Conservation (phyloP, 2,113 vertebrate genomes). For the Aythya baeri region DNA sequence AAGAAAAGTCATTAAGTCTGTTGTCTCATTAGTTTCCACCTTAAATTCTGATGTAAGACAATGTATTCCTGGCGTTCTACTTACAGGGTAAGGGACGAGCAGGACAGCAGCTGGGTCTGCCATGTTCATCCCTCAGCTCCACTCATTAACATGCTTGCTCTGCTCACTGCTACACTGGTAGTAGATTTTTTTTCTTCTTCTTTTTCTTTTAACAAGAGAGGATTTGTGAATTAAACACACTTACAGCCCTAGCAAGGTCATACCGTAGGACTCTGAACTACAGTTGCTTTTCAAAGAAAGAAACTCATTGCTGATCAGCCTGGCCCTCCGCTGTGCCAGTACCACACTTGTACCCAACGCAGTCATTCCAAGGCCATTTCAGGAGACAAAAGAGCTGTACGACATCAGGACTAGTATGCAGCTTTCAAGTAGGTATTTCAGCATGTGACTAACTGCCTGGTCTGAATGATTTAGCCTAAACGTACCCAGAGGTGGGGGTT, state of each 20-base stretch:
- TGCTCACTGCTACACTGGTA: not conserved
- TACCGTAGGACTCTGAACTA: not conserved
- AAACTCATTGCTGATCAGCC: not conserved
- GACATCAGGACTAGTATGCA: conserved; percentile 34
- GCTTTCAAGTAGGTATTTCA: conserved; percentile 10
- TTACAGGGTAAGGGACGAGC: not conserved
- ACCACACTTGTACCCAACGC: not conserved
- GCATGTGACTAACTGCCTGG: conserved; percentile 2
- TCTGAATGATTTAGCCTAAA: conserved; percentile 10
- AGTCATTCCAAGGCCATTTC: not conserved
- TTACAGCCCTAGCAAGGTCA: not conserved
- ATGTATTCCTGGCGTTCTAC: not conserved
- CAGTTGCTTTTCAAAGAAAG: not conserved
- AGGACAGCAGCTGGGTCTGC: not conserved
- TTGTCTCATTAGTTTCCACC: not conserved
- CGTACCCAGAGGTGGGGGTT: not conserved
- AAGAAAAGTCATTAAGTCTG: not conserved
- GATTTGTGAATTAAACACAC: conserved; percentile 42
- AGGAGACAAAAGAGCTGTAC: not conserved
- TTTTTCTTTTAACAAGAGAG: conserved; percentile 9
- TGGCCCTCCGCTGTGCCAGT: not conserved
- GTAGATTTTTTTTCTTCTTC: not conserved
- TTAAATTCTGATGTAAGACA: not conserved
- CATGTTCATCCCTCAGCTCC: not conserved
- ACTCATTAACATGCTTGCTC: conserved; percentile 3